Conservation (phyloP, 2,888 invertebrate genomes). For the Cylloceria caligata region DNA sequence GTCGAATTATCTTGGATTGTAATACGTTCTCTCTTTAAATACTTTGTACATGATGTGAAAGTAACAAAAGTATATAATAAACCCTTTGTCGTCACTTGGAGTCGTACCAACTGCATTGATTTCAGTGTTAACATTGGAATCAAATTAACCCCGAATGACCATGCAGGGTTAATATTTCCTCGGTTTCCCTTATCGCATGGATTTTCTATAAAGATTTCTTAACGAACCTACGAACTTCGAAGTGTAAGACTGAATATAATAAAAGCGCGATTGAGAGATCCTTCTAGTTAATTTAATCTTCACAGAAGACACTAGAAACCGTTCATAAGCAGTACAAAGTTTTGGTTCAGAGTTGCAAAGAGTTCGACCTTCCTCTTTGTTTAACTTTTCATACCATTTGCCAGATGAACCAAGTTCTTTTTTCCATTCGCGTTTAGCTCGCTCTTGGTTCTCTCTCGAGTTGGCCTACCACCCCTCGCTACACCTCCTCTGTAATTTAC, state of each 20-base stretch:
- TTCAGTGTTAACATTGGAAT: no score
- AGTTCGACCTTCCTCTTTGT: constrained; percentile 6
- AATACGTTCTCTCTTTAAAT: no score
- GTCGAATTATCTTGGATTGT: no score
- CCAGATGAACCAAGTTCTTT: neutral
- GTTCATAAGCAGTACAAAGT: constrained; percentile 1
- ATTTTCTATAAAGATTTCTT: neutral
- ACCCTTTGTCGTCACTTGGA: no score
- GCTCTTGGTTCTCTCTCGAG: neutral
- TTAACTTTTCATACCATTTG: constrained; percentile 23
- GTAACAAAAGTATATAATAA: no score
- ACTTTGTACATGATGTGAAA: no score
- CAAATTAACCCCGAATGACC: no score
- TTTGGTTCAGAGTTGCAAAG: constrained; percentile 1
- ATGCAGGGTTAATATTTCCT: no score
- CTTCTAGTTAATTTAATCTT: constrained; percentile 14
- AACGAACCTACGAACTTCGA: neutral
- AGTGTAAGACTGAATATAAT: neutral
- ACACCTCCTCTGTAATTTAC: constrained; percentile 24
- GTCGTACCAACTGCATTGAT: no score
- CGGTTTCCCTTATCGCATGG: no score
- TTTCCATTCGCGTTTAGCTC: constrained; percentile 9
- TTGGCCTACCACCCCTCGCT: neutral
- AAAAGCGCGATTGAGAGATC: constrained; percentile 18
- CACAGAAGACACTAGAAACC: neutral